Base-by-base conservation (phyloP, 1,140 invertebrate species). In the Drosophila arizonae region DNA sequence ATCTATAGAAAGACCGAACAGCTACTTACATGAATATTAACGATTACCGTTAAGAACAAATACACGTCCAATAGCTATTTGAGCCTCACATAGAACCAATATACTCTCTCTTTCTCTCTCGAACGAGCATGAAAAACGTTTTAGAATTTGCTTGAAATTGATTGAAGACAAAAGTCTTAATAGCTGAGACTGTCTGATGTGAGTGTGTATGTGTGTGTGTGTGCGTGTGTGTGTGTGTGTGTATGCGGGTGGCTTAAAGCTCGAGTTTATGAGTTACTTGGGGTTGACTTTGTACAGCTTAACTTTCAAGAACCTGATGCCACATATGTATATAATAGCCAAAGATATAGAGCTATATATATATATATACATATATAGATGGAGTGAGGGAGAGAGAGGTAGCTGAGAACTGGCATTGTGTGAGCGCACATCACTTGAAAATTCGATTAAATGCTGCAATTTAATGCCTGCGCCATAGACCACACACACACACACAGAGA, bases 391-490 rank as follows among this genome's bases (percentile, higher is more conserved):
- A 3, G 10, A 39, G 36, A 11, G 6, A 13, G 36, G 3, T 48
- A 46, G 24, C 41, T 46, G 10, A 26, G 58, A 46, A 61, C 52
- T 48, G 43, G 17, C 13, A 56, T 65, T 71, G 51, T 63, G 52
- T 64, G 54, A 41, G 63, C 43, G 33, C 33, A 46, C 60, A 70
- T 77, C 77, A 56, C 69, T 74, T 79, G 73, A 88, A 88, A 87
- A 87, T 88, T 88, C 77, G 84, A 87, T 87, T 88, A 82, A 87
- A 88, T 84, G 84, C 84, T 75, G 79, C 77, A 87, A 87, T 87
- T 87, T 87, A 87, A 88, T 88, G 62, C 70, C 70, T 45, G 48
- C 30, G 24, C 51, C 56, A 24, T 30, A 58, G 55, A 33, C 43
- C 67, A 46, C 67, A 66, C 48, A 36, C 54, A 65, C 30, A 54